Evolutionary conservation across 1,140 invertebrate genomes (phyloP).

Genomic region (Drosophila simulans): DNA sequence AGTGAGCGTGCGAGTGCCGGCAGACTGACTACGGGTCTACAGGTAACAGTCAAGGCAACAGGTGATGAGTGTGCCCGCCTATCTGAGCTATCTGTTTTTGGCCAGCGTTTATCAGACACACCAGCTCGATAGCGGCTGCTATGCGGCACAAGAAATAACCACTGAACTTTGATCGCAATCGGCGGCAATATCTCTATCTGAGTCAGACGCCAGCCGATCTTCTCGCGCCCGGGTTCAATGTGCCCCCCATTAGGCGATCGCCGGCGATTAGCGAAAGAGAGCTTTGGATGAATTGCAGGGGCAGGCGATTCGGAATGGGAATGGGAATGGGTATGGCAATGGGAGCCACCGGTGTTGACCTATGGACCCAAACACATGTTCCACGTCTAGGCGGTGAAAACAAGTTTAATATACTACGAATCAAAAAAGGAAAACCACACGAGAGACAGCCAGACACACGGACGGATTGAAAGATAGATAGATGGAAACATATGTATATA

Average conservation of each 20-base stretch:
- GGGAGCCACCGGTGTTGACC: constrained; percentile 50
- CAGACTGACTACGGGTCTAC: too few relatives aligned
- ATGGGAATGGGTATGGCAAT: too few relatives aligned
- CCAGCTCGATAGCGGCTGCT: background rate
- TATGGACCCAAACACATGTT: constrained; percentile 78
- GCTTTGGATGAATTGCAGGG: background rate
- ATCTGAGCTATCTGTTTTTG: background rate
- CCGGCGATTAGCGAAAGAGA: constrained; percentile 23
- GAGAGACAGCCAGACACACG: constrained; percentile 5
- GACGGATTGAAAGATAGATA: background rate
- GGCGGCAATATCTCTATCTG: constrained; percentile 4
- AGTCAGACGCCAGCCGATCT: constrained; percentile 20
- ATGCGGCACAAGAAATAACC: background rate
- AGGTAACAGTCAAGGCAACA: background rate
- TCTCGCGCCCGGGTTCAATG: constrained; percentile 42
- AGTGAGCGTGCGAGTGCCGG: background rate
- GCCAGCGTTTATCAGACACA: constrained; percentile 1
- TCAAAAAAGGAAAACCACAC: constrained; percentile 16
- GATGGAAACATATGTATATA: background rate
- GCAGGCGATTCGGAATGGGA: too few relatives aligned
- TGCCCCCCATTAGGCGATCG: constrained; percentile 19
- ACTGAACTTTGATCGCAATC: constrained; percentile 8
- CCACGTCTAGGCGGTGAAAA: constrained; percentile 24
- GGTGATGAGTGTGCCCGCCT: constrained; percentile 1
- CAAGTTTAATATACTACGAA: constrained; percentile 33